Percentiles rank a stretch among this genome's conserved stretches.
These are phyloP conservation scores for Lasiurus cinereus DNA, from an alignment of 2,113 vertebrate genomes.

Conservation along the genomic window DNA sequence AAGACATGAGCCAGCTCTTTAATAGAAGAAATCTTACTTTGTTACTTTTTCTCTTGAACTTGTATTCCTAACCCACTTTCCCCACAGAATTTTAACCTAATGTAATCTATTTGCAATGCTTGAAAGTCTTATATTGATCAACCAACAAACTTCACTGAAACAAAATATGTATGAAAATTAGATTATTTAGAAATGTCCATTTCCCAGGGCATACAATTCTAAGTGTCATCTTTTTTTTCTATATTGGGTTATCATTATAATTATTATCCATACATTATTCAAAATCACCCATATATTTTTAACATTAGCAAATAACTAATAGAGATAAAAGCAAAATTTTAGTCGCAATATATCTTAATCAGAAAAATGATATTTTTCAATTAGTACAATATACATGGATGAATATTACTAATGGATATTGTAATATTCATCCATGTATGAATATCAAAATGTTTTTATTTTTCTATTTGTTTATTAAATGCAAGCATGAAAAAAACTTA, in stretches of 20 bases:
- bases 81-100: constrained; percentile 49
- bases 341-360: background rate
- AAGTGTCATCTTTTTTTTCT: constrained; percentile 55
- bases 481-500: background rate
- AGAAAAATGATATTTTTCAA: constrained; percentile 1
- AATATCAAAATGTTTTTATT: background rate
- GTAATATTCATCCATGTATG: no score
- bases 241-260: constrained; percentile 41
- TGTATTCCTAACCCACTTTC: constrained; percentile 44
- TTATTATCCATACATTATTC: constrained; percentile 26
- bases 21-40: constrained; percentile 39
- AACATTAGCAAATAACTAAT: constrained; percentile 35
- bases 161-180: constrained; percentile 64
- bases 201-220: constrained; percentile 59
- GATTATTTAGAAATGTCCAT: constrained; percentile 41
- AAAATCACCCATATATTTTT: constrained; percentile 31
- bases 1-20: constrained; percentile 28
- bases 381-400: background rate
- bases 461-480: background rate
- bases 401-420: background rate
- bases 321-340: constrained; percentile 43
- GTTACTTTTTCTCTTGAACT: background rate
- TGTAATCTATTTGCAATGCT: constrained; percentile 38
- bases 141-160: constrained; percentile 44
- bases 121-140: constrained; percentile 69